These are phyloP conservation scores for Neosilurus mollespiculum DNA, from an alignment of 2,797 vertebrate genomes.

Conservation along the genomic window DNA sequence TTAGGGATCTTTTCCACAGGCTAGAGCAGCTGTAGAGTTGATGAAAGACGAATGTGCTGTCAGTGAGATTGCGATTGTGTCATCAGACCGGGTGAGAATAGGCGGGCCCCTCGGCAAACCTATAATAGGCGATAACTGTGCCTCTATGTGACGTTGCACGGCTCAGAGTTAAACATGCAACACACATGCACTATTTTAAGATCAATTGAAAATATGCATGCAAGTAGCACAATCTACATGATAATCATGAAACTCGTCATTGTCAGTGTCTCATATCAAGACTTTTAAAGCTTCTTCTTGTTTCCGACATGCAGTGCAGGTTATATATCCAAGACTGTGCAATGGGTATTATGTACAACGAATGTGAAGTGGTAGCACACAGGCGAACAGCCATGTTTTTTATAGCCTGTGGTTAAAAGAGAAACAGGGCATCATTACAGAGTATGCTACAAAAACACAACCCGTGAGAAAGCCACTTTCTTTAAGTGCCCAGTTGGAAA, in stretches of 20 bases:
- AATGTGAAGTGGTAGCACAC: too few relatives aligned
- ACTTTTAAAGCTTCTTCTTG: neutral
- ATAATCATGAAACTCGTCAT: slow-evolving; percentile 5
- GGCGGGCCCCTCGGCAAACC: slow-evolving; percentile 36
- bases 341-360: neutral
- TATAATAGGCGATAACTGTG: slow-evolving; percentile 32
- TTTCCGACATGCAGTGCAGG: neutral
- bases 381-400: neutral
- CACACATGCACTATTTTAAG: slow-evolving; percentile 14
- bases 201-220: neutral
- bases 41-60: slow-evolving; percentile 46
- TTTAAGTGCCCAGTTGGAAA: slow-evolving; percentile 7
- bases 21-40: slow-evolving; percentile 26
- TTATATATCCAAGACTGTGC: neutral
- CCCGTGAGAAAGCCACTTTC: neutral
- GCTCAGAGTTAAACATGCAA: neutral
- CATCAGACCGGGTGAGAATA: slow-evolving; percentile 41
- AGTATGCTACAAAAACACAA: neutral
- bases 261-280: neutral
- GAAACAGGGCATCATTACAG: neutral
- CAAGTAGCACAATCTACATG: neutral
- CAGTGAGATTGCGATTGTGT: slow-evolving; percentile 24
- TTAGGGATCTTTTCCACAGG: slow-evolving; percentile 37
- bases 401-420: neutral
- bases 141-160: neutral